phyloP scores from a whole-genome alignment of 2,797 vertebrate genomes.

The Lagorchestes hirsutus region DNA sequence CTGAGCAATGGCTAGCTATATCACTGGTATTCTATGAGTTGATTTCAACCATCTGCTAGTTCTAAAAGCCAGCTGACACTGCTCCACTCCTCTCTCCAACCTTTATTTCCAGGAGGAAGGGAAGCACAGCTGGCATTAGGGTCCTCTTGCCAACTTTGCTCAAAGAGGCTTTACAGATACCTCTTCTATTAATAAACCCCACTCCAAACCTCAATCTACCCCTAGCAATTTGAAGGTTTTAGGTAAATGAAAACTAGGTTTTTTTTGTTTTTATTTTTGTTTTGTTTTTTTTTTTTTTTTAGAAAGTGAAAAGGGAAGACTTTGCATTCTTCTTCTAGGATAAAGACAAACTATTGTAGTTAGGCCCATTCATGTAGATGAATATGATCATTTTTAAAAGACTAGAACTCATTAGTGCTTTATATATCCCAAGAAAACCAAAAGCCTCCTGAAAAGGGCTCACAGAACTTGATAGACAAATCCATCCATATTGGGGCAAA shows the following conservation, averaged over 20 bases:
- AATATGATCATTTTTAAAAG: not conserved
- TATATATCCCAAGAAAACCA: not conserved
- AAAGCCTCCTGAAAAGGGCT: not conserved
- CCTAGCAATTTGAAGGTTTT: not conserved
- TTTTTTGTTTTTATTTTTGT: no score
- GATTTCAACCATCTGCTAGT: not conserved
- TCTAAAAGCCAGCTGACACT: constrained; percentile 1
- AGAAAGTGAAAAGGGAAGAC: not conserved
- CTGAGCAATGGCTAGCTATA: not conserved
- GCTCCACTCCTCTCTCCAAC: not conserved
- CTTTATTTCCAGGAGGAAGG: not conserved
- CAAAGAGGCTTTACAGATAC: not conserved
- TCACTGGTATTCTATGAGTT: not conserved
- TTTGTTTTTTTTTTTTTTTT: not conserved
- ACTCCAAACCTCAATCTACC: not conserved
- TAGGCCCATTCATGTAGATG: not conserved
- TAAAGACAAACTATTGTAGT: not conserved
- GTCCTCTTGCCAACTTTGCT: not conserved
- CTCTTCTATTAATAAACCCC: not conserved
- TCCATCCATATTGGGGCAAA: not conserved
- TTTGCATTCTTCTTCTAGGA: not conserved
- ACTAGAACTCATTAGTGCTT: not conserved
- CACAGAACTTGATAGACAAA: not conserved
- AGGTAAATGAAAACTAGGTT: not conserved
- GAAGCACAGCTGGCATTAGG: not conserved